Conservation (phyloP, 2,888 invertebrate genomes). For the Cerastis rubricosa region DNA sequence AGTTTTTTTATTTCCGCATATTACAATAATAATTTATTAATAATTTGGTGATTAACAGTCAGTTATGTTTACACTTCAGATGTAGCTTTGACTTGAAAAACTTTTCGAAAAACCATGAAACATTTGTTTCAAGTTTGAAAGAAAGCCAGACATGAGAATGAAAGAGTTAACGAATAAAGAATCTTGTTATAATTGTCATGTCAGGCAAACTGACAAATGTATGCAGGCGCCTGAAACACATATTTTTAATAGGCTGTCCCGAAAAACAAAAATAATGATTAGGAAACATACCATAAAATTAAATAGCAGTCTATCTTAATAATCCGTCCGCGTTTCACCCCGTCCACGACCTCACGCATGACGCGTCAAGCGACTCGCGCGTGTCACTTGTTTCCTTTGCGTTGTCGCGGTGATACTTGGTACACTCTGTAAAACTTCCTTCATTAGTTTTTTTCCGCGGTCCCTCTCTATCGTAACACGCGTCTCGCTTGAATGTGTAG, state of each 20-base stretch:
- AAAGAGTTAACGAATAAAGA: not conserved
- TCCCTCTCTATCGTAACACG: not conserved
- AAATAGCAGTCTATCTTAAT: conserved; percentile 33
- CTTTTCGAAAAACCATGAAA: not conserved
- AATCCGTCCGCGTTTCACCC: conserved; percentile 5
- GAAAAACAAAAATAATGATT: not conserved
- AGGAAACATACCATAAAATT: conserved; percentile 22
- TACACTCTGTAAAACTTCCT: not conserved
- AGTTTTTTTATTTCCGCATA: too few relatives aligned
- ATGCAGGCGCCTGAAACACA: not conserved
- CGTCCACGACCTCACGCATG: not conserved
- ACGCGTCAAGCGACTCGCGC: not conserved
- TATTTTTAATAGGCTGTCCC: not conserved
- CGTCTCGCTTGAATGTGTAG: not conserved
- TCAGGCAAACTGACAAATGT: not conserved
- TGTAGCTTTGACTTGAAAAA: too few relatives aligned
- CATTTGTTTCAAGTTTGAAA: not conserved
- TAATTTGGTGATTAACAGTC: not conserved
- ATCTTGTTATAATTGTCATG: not conserved
- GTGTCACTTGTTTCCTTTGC: not conserved
- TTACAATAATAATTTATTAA: too few relatives aligned
- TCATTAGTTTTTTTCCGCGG: not conserved
- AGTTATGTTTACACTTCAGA: not conserved
- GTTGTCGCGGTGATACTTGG: not conserved
- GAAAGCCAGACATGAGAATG: not conserved